Base-by-base conservation (phyloP, 37 sponge, comb jelly and placozoan species). In the Spongilla lacustris region DNA sequence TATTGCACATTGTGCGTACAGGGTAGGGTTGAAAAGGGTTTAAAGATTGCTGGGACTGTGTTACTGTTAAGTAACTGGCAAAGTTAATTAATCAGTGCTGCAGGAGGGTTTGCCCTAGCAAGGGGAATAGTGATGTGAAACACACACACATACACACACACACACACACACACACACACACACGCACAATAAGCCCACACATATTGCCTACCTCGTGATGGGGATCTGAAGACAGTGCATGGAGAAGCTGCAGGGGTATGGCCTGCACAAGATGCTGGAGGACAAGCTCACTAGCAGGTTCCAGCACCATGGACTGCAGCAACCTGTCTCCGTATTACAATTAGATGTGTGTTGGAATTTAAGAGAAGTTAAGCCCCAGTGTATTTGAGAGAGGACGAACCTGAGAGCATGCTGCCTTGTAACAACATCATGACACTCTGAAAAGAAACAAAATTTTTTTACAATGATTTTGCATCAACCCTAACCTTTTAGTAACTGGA, bases 271-370 rank as follows among this genome's bases (percentile, higher is more conserved):
- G 84, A 66, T 85, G 87, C 34, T 92, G 90, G 30, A 86, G 71
- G 67, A 92, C 68, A 14, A 36, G 66, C 74, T 84, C 75, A 76
- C 36, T 92, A n/a, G 71, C 84, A 21, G 90, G 88, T 50, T 95
- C 95, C 19, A 95, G 76, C 1, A 92, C 66, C 33, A 95, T 32
- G 0, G 95, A 95, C 74, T 95, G 95, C 35, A 95, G 37, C 34
- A 95, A 68, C 46, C 93, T 93, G 68, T 14, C 19, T 17, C 19
- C 19, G 21, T 17, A 6, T 41, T 41, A 6, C 6, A 6, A 17
- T 6, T 17, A 14, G 12, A 14, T 58, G 58, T 58, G 58, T 58
- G 14, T 19, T 1, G 1, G 58, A 0, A 17, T 58, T 6, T 19
- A 17, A 17, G 12, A 17, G 19, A 0, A 58, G 58, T 6, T 41